Percentiles rank a stretch among this genome's conserved stretches.
phyloP scores from a whole-genome alignment of 2,113 vertebrate genomes.

The Tupaia tana region DNA sequence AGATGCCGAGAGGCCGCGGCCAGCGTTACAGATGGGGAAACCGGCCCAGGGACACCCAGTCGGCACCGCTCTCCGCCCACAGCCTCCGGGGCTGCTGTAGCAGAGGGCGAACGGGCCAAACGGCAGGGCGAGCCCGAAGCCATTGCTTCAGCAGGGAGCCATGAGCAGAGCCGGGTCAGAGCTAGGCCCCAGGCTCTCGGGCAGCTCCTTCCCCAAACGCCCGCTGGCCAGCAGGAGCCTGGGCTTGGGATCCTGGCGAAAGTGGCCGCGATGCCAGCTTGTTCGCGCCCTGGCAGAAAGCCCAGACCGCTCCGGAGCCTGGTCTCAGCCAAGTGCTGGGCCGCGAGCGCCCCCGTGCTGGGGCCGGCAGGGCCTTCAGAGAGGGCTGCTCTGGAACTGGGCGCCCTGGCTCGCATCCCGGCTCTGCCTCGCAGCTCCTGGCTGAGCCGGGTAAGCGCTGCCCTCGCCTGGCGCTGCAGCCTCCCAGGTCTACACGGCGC shows the following conservation, averaged over 20 bases:
- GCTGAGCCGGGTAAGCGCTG: fast-evolving
- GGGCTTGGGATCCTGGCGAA: too few species aligned
- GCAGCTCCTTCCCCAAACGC: fast-evolving
- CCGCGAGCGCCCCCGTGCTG: fast-evolving
- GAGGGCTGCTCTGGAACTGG: fast-evolving
- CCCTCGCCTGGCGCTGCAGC: not conserved
- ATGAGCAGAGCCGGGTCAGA: not conserved
- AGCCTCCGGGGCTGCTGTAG: fast-evolving
- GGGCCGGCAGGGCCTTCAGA: fast-evolving
- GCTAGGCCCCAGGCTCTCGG: not conserved
- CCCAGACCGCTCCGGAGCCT: not conserved
- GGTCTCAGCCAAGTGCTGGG: fast-evolving
- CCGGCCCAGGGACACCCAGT: fast-evolving
- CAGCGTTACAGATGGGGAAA: not conserved
- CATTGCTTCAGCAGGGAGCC: not conserved
- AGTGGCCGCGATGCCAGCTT: not conserved
- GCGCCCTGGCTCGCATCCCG: not conserved
- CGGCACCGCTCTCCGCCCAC: fast-evolving
- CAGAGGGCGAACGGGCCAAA: too few species aligned
- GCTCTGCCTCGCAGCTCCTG: not conserved
- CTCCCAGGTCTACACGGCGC: not conserved
- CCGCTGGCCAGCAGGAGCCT: not conserved
- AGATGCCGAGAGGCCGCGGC: too few species aligned
- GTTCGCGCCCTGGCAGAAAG: fast-evolving
- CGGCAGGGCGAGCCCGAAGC: fast-evolving